Evolutionary conservation across 1,140 invertebrate genomes (phyloP).

Genomic region (Schlechtendalia chinensis): DNA sequence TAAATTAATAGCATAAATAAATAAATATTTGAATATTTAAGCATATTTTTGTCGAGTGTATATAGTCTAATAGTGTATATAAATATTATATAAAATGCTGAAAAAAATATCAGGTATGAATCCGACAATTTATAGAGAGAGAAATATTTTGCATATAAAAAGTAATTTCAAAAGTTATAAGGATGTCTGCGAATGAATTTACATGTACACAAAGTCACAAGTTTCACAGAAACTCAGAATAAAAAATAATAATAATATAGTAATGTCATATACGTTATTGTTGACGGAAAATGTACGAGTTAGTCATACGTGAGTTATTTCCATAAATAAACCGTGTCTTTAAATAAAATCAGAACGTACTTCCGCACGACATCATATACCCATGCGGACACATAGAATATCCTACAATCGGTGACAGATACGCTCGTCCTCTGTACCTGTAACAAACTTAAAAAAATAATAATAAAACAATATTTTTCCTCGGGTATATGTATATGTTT

Average conservation of each 20-base stretch:
- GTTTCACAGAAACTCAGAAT: not conserved
- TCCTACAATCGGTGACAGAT: not conserved
- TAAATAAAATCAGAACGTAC: not conserved
- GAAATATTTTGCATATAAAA: conserved; percentile 20
- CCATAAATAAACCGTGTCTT: conserved; percentile 4
- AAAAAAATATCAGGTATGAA: not conserved
- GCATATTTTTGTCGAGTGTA: not conserved
- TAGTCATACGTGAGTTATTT: not conserved
- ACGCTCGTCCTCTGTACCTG: not conserved
- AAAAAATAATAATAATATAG: not conserved
- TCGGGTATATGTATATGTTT: not conserved
- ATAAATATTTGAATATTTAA: not conserved
- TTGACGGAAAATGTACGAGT: not conserved
- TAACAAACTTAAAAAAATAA: not conserved
- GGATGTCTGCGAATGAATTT: conserved; percentile 1
- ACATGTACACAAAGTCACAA: not conserved
- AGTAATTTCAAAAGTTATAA: conserved; percentile 15
- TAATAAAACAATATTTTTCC: too few species aligned
- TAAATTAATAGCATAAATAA: conserved; percentile 18
- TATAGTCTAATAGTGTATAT: not conserved
- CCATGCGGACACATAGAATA: not conserved
- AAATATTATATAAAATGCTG: not conserved
- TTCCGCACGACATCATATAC: not conserved
- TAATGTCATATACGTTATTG: not conserved
- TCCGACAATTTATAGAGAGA: conserved; percentile 7